Evolutionary conservation across 2,113 vertebrate genomes (phyloP), one percentile per base, ranked within the genome.

Genomic region (Mohoua ochrocephala): DNA sequence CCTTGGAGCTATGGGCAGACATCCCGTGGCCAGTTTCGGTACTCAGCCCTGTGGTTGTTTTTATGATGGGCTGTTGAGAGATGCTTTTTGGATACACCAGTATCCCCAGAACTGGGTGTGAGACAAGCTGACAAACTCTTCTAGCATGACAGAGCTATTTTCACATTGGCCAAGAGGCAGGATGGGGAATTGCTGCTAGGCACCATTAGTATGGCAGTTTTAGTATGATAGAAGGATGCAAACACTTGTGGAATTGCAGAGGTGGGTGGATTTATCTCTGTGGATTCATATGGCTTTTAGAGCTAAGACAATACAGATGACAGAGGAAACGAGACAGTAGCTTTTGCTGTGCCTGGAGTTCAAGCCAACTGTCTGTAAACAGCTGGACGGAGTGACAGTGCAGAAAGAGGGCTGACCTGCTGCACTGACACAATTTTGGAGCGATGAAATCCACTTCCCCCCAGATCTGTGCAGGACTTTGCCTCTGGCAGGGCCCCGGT

Each of bases 81-180:
- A 37, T 91, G 83, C 39, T 80, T 93, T 94, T 88, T 90, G 71
- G 35, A 35, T 70, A 52, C 44, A 52, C 64, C 6, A 2, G 37
- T 41, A 44, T 75, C 70, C 44, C 65, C 81, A 89, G 73, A 78
- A 30, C 52, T 35, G 89, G 80, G 56, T 59, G 87, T 82, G 81
- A 93, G 77, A 75, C 77, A 85, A 75, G 77, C 73, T 95, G 93
- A 95, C 77, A 57, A 93, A 94, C 65, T 82, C 87, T 37, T 65
- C 56, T 50, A 84, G 87, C 84, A 61, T 42, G 77, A 75, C 65
- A 69, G 80, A 75, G 53, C 77, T 78, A 2, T 67, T 93, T 83
- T 71, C 80, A 49, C 14, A 18, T 15, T 37, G 82, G 37, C 81
- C 57, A 89, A 14, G 69, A 79, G 91, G 73, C 60, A 68, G 89